These are phyloP conservation scores for Oppia nitens DNA, from an alignment of 1,140 invertebrate species.

Conservation along the genomic window DNA sequence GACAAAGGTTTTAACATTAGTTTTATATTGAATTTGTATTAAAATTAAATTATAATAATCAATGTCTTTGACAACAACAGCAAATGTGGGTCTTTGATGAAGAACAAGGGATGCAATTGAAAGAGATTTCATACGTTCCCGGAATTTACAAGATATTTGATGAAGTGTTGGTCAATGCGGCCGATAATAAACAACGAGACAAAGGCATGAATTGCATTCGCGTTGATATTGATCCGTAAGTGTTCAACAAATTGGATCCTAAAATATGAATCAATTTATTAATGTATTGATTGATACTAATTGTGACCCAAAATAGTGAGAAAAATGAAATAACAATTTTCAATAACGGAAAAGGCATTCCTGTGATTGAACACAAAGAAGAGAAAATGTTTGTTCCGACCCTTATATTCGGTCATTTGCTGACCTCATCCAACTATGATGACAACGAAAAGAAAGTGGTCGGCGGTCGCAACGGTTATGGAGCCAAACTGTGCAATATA, in stretches of 20 bases:
- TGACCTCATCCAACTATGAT: constrained; percentile 98
- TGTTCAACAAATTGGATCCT: constrained; percentile 19
- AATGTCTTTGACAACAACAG: constrained; percentile 30
- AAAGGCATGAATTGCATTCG: constrained; percentile 84
- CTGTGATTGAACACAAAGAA: constrained; percentile 88
- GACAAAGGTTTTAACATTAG: constrained; percentile 35
- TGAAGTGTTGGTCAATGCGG: constrained; percentile 98
- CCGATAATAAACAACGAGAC: constrained; percentile 97
- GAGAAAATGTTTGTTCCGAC: constrained; percentile 99
- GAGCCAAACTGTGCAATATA: constrained; percentile 98
- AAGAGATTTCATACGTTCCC: constrained; percentile 83
- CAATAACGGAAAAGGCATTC: constrained; percentile 98
- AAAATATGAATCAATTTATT: background rate
- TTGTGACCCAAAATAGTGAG: constrained; percentile 38
- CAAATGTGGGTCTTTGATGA: constrained; percentile 86
- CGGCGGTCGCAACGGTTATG: constrained; percentile 95
- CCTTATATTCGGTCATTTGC: constrained; percentile 96
- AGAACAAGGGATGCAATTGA: constrained; percentile 57
- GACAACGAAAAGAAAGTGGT: constrained; percentile 85
- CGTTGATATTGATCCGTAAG: constrained; percentile 82
- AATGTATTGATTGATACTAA: background rate
- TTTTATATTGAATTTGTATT: background rate
- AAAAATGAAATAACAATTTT: constrained; percentile 81
- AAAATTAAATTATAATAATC: background rate
- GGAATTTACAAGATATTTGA: constrained; percentile 99